Percentiles rank a stretch among this genome's conserved stretches.
Evolutionary conservation across 2,888 invertebrate species (phyloP).

Genomic region (Tribolium freemani): DNA sequence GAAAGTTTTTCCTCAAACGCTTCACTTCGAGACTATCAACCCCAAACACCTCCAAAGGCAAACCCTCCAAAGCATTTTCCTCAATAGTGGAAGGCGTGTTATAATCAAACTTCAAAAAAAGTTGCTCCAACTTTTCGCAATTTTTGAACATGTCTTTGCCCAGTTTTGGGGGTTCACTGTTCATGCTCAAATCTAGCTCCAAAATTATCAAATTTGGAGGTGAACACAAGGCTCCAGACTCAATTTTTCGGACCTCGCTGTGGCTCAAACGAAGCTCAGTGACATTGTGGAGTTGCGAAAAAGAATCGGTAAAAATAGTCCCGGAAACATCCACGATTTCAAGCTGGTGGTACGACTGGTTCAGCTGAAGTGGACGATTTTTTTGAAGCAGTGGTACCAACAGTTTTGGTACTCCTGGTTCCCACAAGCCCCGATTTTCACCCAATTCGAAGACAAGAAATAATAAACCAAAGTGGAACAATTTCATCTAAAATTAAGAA

Average conservation of each 20-base stretch:
- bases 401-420: no score
- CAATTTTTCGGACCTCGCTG: conserved; percentile 3
- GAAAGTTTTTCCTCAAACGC: neutral
- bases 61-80: neutral
- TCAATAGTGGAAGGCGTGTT: neutral
- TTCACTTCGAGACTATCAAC: neutral
- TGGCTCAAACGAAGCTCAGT: neutral
- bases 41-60: neutral
- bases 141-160: neutral
- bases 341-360: no score
- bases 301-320: neutral
- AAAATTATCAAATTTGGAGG: conserved; percentile 12
- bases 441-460: no score
- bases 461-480: no score
- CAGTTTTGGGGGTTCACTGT: conserved; percentile 5
- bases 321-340: no score
- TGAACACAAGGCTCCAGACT: conserved; percentile 11
- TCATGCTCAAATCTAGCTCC: conserved; percentile 5
- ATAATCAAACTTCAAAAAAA: conserved; percentile 13
- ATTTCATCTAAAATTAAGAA: no score
- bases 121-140: conserved; percentile 15
- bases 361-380: no score
- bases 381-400: no score
- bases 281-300: neutral
- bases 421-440: no score